Conservation (phyloP, 2,113 vertebrate species). For the Rhizomys pruinosus region DNA sequence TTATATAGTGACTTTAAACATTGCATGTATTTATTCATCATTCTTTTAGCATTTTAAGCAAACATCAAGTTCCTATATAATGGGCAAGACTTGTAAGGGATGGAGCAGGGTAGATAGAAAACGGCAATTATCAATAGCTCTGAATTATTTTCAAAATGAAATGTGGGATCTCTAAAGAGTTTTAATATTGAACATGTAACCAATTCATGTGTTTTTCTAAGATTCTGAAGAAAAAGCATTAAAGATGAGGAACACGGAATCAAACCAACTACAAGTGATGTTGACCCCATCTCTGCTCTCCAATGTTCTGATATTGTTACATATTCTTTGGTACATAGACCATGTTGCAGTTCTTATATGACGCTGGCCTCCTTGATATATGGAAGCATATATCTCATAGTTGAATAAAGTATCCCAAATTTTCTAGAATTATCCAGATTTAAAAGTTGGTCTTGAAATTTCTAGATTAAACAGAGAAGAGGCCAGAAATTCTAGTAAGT, state of each 20-base stretch:
- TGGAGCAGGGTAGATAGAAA: background rate
- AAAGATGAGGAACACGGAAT: background rate
- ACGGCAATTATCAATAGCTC: background rate
- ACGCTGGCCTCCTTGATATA: background rate
- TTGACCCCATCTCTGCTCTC: background rate
- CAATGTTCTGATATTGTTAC: background rate
- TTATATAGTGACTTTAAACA: background rate
- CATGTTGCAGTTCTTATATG: no score
- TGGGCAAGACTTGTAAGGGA: background rate
- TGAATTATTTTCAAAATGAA: background rate
- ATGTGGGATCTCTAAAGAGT: background rate
- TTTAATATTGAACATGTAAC: background rate
- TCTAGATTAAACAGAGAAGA: background rate
- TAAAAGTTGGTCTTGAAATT: background rate
- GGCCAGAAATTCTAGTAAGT: background rate
- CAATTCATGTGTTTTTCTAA: background rate
- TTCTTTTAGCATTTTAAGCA: background rate
- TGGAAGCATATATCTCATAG: background rate
- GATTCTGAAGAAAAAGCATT: background rate
- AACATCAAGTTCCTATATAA: background rate
- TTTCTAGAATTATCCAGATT: constrained; percentile 7
- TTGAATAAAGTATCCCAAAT: background rate
- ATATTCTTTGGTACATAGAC: background rate
- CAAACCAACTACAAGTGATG: background rate
- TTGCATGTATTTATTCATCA: background rate